Base-by-base conservation (phyloP, 2,113 vertebrate species). In the Pseudorectes ferrugineus region DNA sequence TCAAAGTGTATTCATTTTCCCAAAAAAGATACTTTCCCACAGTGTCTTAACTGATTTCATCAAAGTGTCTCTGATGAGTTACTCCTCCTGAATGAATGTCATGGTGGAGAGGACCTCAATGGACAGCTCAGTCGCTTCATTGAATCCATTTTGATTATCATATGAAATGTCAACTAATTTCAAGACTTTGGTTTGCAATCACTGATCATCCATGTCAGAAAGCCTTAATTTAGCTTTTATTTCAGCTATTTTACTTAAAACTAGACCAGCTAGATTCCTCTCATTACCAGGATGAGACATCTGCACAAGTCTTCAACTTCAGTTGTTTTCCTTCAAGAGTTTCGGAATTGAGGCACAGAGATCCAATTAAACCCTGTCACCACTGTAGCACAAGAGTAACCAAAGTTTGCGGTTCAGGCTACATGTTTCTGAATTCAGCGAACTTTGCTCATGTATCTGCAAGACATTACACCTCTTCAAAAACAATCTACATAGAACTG, bases 111-210 rank as follows among this genome's bases (percentile, higher is more conserved):
- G 92, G 93, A 92, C 89, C 84, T 95, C 92, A 96, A 92, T 96
- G 96, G 89, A 96, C 78, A 96, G 76, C 85, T 94, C 93, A 94
- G 92, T 95, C 84, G 91, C 93, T 95, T 97, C 94, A 95, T 5
- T 97, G 94, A 96, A 88, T 96, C 95, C 28, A 95, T 94, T 97
- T 93, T 95, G 63, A 85, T 76, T 89, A 63, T 59, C 92, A 76
- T 97, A 96, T 72, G 91, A 95, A 92, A 93, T 88, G 92, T 95
- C 96, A 97, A 93, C 45, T 89, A 94, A 95, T 97, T 97, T 96
- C 81, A 95, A 93, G 95, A 95, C 91, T 79, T 92, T 54, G 71
- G 58, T 62, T 95, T 95, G 66, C 66, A 91, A 85, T 80, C 89
- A 82, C 91, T 93, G 88, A 95, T 93, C 81, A 36, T 84, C 93